These are phyloP conservation scores for Drosophila tsacasi DNA, from an alignment of 1,140 invertebrate genomes.

Conservation along the genomic window DNA sequence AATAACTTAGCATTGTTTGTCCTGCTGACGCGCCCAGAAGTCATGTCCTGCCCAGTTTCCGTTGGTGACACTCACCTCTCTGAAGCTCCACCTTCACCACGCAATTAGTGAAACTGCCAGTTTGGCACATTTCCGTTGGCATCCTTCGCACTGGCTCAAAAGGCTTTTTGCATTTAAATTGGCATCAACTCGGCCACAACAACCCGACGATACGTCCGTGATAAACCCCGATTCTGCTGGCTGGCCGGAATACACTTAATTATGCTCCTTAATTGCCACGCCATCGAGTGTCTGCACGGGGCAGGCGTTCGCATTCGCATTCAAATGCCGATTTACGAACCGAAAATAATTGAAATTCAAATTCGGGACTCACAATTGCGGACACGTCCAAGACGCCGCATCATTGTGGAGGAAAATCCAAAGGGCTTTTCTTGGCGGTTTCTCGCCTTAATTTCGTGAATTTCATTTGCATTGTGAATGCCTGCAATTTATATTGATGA, in stretches of 20 bases:
- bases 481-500: conserved; percentile 32
- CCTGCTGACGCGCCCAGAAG: conserved; percentile 21
- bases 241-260: conserved; percentile 62
- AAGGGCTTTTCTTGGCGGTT: conserved; percentile 19
- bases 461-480: conserved; percentile 49
- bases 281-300: conserved; percentile 50
- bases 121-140: conserved; percentile 63
- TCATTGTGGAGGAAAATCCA: conserved; percentile 7
- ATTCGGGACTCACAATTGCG: conserved; percentile 50
- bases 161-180: conserved; percentile 79
- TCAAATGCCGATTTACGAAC: conserved; percentile 59
- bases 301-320: conserved; percentile 20
- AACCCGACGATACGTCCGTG: conserved; percentile 37
- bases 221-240: conserved; percentile 36
- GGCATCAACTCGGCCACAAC: conserved; percentile 42
- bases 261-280: conserved; percentile 73
- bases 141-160: conserved; percentile 55
- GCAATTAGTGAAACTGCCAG: conserved; percentile 74
- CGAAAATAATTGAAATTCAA: conserved; percentile 74
- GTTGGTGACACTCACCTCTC: conserved; percentile 3
- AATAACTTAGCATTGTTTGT: conserved; percentile 67
- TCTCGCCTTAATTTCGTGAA: conserved; percentile 38
- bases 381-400: conserved; percentile 29
- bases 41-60: conserved; percentile 28
- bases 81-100: conserved; percentile 12